phyloP scores from a whole-genome alignment of 1,140 invertebrate genomes.

The Condylostylus longicornis region DNA sequence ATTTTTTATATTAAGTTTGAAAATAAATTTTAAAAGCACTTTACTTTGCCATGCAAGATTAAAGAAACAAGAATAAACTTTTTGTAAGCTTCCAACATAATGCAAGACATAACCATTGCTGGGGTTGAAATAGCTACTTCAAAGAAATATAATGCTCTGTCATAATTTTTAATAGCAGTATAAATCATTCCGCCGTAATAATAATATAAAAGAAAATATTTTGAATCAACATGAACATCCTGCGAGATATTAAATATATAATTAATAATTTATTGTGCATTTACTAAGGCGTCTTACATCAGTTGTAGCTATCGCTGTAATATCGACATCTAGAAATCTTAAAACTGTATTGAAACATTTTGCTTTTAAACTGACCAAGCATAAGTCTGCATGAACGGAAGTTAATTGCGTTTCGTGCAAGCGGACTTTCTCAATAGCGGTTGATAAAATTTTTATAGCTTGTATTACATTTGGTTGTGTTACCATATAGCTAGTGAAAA shows the following conservation, averaged over 20 bases:
- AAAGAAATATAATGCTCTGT: constrained; percentile 84
- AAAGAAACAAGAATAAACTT: constrained; percentile 87
- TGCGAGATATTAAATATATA: constrained; percentile 14
- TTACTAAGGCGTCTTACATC: constrained; percentile 42
- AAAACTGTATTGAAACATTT: constrained; percentile 88
- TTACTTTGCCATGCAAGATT: constrained; percentile 77
- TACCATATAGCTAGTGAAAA: constrained; percentile 60
- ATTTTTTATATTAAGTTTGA: constrained; percentile 1
- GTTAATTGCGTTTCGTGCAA: constrained; percentile 76
- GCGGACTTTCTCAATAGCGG: constrained; percentile 81
- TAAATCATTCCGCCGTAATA: constrained; percentile 98
- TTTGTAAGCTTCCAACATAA: constrained; percentile 94
- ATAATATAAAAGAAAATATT: constrained; percentile 86
- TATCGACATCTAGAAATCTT: constrained; percentile 76
- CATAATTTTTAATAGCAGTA: constrained; percentile 80
- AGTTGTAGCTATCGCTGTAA: constrained; percentile 70
- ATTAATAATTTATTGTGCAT: constrained; percentile 16
- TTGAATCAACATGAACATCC: constrained; percentile 68
- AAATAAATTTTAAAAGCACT: constrained; percentile 4
- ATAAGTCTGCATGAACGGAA: constrained; percentile 84
- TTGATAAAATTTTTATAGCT: constrained; percentile 69
- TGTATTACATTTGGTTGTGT: constrained; percentile 58
- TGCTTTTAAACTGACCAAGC: constrained; percentile 76
- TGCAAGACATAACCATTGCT: constrained; percentile 82
- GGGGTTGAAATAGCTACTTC: constrained; percentile 89